A percentile compares a stretch with the other conserved stretches of the same genome.
These are phyloP conservation scores for Microctonus brassicae DNA, from an alignment of 2,888 invertebrate species.

Conservation along the genomic window DNA sequence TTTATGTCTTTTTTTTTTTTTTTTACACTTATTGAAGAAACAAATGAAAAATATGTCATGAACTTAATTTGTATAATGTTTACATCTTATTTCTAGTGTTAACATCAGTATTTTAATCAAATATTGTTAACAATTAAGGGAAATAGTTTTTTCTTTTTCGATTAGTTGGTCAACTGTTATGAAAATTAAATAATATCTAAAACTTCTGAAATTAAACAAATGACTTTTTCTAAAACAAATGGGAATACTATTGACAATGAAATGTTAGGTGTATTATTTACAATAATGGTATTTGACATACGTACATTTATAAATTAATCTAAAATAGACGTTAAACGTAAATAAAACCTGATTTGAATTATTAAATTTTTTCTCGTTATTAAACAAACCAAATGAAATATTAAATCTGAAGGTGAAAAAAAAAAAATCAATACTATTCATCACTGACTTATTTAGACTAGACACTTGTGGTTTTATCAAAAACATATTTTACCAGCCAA, in stretches of 20 bases:
- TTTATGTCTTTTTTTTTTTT: neutral
- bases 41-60: neutral
- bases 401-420: neutral
- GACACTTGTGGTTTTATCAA: slow-evolving; percentile 49
- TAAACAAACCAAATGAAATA: neutral
- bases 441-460: no score
- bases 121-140: neutral
- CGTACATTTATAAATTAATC: neutral
- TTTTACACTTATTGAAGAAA: no score
- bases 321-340: neutral
- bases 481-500: slow-evolving; percentile 72
- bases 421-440: no score
- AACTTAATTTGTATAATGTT: neutral
- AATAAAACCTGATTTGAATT: neutral
- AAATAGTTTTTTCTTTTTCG: neutral
- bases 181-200: no score
- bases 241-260: neutral
- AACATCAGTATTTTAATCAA: neutral
- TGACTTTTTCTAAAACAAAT: neutral
- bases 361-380: neutral
- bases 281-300: neutral
- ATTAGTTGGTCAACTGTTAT: no score
- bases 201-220: no score
- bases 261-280: slow-evolving; percentile 7
- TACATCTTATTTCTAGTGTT: no score